Evolutionary conservation across 2,113 vertebrate genomes (phyloP).

Genomic region (Callocephalon fimbriatum): DNA sequence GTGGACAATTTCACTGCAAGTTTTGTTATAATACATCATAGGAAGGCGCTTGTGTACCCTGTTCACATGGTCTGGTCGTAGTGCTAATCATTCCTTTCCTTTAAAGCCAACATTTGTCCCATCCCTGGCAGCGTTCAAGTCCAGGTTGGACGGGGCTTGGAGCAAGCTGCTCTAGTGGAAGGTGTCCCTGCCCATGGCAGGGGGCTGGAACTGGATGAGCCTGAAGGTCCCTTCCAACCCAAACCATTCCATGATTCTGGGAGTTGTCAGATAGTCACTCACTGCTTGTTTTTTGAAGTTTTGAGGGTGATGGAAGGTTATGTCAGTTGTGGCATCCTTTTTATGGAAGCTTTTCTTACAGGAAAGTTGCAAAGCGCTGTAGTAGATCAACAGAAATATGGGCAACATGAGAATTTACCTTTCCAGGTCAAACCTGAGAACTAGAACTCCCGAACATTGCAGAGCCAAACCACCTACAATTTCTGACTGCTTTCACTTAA

Average conservation of each 20-base stretch:
- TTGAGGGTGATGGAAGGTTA: background rate
- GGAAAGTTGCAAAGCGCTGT: background rate
- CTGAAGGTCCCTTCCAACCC: background rate
- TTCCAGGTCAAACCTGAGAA: accelerated
- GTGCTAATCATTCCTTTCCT: background rate
- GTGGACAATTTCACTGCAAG: background rate
- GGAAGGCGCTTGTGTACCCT: background rate
- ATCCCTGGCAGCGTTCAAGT: background rate
- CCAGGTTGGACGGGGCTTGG: background rate
- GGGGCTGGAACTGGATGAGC: background rate
- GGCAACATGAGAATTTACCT: background rate
- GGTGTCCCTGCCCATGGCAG: background rate
- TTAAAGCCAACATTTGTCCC: background rate
- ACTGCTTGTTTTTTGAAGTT: background rate
- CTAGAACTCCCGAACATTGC: background rate
- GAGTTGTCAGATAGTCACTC: background rate
- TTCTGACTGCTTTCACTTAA: background rate
- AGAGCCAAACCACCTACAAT: background rate
- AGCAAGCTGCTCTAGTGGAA: background rate
- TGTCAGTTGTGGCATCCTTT: background rate
- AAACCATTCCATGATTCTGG: background rate
- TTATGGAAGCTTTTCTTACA: background rate
- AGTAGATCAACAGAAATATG: background rate
- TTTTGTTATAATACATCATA: accelerated
- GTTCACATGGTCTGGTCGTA: background rate